Evolutionary conservation across 2,797 vertebrate genomes (phyloP).

Genomic region (Coilia nasus): DNA sequence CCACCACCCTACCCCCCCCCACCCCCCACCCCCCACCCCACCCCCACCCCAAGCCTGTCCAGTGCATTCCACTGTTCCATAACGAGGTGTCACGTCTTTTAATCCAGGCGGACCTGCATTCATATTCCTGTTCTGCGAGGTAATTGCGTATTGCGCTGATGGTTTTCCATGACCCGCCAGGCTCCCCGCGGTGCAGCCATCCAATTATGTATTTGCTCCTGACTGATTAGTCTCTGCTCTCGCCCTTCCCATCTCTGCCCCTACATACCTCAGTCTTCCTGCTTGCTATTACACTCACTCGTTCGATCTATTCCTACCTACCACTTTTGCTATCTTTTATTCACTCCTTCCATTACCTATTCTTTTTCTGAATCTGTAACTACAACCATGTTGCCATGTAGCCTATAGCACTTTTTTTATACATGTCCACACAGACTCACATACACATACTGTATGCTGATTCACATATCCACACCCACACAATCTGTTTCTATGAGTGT

Average conservation of each 20-base stretch:
- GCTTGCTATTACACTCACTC: constrained; percentile 45
- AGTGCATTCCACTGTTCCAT: constrained; percentile 47
- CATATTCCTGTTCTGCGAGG: constrained; percentile 57
- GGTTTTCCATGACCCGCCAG: constrained; percentile 59
- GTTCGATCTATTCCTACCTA: constrained; percentile 43
- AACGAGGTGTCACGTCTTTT: constrained; percentile 38
- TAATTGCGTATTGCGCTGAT: constrained; percentile 72
- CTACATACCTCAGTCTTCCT: constrained; percentile 57
- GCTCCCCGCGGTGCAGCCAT: constrained; percentile 60
- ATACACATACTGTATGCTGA: background rate
- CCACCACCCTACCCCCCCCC: constrained; percentile 52
- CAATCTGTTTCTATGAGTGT: background rate
- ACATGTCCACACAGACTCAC: no score
- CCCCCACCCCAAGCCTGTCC: background rate
- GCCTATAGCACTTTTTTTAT: no score
- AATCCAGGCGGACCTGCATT: constrained; percentile 62
- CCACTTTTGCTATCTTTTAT: constrained; percentile 46
- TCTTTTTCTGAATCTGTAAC: background rate
- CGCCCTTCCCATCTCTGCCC: constrained; percentile 45
- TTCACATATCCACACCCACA: no score
- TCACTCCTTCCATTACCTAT: background rate
- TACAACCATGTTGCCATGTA: no score
- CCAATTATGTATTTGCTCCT: constrained; percentile 68
- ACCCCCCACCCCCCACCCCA: background rate
- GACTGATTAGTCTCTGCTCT: constrained; percentile 68